These are phyloP conservation scores for Orthonychiurus folsomi DNA, from an alignment of 2,888 invertebrate genomes.

Conservation along the genomic window DNA sequence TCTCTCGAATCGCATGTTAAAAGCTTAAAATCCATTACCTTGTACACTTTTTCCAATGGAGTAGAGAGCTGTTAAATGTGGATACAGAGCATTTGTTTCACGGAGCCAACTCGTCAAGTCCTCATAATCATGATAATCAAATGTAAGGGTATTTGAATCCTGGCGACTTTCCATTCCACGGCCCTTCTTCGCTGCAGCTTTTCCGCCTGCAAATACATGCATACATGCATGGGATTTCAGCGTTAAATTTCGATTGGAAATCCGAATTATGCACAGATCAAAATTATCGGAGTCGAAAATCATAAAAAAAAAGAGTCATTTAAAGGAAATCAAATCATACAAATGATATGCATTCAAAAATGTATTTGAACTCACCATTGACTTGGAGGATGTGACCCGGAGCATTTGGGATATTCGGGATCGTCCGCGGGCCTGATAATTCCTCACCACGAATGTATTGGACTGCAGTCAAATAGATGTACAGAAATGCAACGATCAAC, in stretches of 20 bases:
- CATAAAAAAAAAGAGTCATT: too few species aligned
- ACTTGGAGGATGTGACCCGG: too few species aligned
- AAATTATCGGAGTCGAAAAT: too few species aligned
- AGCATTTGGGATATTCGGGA: not conserved
- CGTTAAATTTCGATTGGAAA: too few species aligned
- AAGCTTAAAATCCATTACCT: conserved; percentile 52
- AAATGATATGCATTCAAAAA: too few species aligned
- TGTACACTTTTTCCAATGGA: conserved; percentile 88
- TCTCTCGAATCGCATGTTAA: too few species aligned
- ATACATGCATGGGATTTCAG: too few species aligned
- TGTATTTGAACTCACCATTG: too few species aligned
- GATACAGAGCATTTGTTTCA: conserved; percentile 68
- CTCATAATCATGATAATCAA: conserved; percentile 78
- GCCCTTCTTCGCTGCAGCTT: not conserved
- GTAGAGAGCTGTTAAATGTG: conserved; percentile 80
- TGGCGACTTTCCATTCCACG: not conserved
- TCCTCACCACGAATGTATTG: conserved; percentile 43
- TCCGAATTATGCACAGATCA: too few species aligned
- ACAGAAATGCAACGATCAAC: conserved; percentile 43
- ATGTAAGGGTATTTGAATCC: conserved; percentile 52
- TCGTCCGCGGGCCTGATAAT: conserved; percentile 16
- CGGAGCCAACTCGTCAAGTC: conserved; percentile 73
- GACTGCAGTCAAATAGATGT: conserved; percentile 43
- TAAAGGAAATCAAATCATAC: too few species aligned
- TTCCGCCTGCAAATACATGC: not conserved